These are phyloP conservation scores for Capreolus pygargus DNA, from an alignment of 2,113 vertebrate genomes.

Conservation along the genomic window DNA sequence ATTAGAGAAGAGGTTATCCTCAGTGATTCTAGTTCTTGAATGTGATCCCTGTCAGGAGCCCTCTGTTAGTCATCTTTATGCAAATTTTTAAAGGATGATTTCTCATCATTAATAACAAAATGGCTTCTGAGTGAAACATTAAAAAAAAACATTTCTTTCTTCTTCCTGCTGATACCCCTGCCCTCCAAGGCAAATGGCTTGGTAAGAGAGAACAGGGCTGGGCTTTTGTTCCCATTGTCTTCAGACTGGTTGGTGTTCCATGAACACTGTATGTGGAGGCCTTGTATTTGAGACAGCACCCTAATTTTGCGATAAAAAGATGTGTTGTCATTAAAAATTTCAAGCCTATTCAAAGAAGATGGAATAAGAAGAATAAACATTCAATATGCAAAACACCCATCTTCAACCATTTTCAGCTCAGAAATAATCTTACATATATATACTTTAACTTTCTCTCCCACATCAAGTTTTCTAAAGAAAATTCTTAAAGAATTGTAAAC, in stretches of 20 bases:
- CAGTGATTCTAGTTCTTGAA: neutral
- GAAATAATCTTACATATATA: neutral
- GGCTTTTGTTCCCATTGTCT: neutral
- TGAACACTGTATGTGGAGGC: neutral
- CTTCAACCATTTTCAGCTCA: neutral
- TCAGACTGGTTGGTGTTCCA: neutral
- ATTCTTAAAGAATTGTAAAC: neutral
- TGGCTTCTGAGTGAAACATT: neutral
- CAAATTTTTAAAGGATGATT: neutral
- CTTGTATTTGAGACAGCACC: neutral
- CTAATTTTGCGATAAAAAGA: neutral
- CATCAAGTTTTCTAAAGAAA: slow-evolving; percentile 11
- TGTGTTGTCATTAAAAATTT: neutral
- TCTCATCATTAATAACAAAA: neutral
- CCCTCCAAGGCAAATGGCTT: neutral
- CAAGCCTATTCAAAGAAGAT: neutral
- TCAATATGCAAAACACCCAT: neutral
- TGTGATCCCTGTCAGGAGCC: neutral
- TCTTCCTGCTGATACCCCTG: neutral
- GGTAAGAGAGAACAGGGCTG: neutral
- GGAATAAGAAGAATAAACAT: neutral
- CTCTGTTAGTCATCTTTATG: neutral
- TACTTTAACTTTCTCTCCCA: neutral
- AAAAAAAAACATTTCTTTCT: neutral
- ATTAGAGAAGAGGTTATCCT: neutral